phyloP scores from a whole-genome alignment of 2,888 invertebrate genomes.

The Dilophus febrilis region DNA sequence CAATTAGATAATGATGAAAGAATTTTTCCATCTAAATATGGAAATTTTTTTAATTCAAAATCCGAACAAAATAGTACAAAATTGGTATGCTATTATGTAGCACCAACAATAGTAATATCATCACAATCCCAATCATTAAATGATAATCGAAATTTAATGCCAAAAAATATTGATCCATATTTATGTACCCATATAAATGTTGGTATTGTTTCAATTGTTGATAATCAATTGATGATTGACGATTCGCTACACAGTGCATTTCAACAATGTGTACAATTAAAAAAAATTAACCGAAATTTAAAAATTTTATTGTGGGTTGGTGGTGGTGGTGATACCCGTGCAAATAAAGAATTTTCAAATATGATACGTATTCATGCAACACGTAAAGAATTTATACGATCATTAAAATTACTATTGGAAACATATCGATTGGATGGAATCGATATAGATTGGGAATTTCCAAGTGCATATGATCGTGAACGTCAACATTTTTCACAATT shows the following conservation, averaged over 20 bases:
- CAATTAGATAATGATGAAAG: slow-evolving; percentile 12
- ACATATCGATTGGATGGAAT: slow-evolving; percentile 22
- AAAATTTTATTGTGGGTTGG: slow-evolving; percentile 67
- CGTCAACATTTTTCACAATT: slow-evolving; percentile 58
- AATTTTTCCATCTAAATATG: slow-evolving; percentile 13
- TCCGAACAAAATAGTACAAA: slow-evolving; percentile 10
- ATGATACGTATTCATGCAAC: slow-evolving; percentile 56
- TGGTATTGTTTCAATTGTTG: slow-evolving; percentile 48
- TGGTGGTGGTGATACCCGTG: slow-evolving; percentile 33
- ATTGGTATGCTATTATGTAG: slow-evolving; percentile 54
- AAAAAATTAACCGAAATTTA: slow-evolving; percentile 40
- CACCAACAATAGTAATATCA: too few species aligned
- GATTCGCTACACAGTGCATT: slow-evolving; percentile 24
- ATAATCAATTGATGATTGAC: slow-evolving; percentile 40
- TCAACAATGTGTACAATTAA: slow-evolving; percentile 29
- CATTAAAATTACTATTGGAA: slow-evolving; percentile 30
- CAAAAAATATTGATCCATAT: slow-evolving; percentile 44
- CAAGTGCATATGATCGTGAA: slow-evolving; percentile 44
- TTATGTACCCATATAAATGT: slow-evolving; percentile 73
- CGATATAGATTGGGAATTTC: slow-evolving; percentile 78
- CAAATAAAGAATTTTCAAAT: slow-evolving; percentile 50
- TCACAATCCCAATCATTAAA: slow-evolving; percentile 18
- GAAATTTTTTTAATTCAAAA: slow-evolving; percentile 11
- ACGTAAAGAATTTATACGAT: slow-evolving; percentile 44
- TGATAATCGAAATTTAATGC: slow-evolving; percentile 29